These are phyloP conservation scores for Propithecus perrieri DNA, from an alignment of 2,797 vertebrate genomes.

Conservation along the genomic window DNA sequence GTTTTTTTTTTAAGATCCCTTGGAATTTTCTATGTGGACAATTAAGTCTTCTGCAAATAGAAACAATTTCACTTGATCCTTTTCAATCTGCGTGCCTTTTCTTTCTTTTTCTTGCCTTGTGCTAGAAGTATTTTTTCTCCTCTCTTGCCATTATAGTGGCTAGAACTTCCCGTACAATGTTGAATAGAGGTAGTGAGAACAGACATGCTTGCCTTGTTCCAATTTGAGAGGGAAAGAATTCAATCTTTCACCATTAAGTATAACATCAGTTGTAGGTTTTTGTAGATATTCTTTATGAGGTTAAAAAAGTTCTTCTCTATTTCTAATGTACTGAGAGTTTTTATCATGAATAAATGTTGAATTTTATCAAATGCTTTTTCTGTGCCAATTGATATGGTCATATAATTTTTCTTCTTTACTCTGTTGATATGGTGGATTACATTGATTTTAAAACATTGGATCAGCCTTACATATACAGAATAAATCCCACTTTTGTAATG, in stretches of 20 bases:
- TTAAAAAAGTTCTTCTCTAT: neutral
- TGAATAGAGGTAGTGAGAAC: neutral
- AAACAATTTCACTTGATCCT: neutral
- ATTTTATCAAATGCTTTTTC: neutral
- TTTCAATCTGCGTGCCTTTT: neutral
- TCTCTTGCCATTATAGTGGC: neutral
- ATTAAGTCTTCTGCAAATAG: neutral
- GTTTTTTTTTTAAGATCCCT: neutral
- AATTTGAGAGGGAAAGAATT: neutral
- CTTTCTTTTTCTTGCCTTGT: neutral
- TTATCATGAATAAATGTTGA: neutral
- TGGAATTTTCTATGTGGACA: neutral
- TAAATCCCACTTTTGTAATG: neutral
- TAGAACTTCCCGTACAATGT: neutral
- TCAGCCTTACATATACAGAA: neutral
- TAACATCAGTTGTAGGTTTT: neutral
- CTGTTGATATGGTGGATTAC: neutral
- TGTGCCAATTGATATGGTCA: neutral
- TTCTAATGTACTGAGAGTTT: neutral
- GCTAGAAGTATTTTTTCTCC: neutral
- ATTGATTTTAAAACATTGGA: neutral
- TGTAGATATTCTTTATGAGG: neutral
- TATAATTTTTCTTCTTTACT: neutral
- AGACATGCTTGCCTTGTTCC: neutral
- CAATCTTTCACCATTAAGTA: neutral